Base-by-base conservation (phyloP, 2,113 vertebrate genomes). In the Heterotilapia buettikoferi region DNA sequence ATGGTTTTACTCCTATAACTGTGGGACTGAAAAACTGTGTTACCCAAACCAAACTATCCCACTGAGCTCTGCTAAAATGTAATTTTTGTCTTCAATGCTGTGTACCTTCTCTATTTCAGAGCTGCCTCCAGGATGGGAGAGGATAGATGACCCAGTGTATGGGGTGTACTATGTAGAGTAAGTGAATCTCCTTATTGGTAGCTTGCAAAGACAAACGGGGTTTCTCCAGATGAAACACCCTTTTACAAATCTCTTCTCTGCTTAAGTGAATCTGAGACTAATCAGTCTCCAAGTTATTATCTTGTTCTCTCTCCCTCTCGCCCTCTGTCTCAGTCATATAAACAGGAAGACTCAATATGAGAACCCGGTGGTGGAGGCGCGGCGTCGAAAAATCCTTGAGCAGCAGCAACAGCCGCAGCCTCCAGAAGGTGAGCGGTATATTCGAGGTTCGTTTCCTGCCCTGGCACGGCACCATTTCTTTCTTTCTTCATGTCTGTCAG, bases 131-230 rank as follows among this genome's bases (percentile, higher is more conserved):
- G 99, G 99, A 92, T 99, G 99, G 99, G 99, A 99, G 95, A 98
- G 98, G 96, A 99, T 99, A 93, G 98, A 99, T 91, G 99, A 99
- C 95, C 99, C 98, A 0, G 97, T 99, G 89, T 99, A 99, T 86
- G 99, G 99, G 92, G 97, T 99, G 91, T 99, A 99, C 97, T 99
- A 99, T 96, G 98, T 99, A 94, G 98, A 99, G 98, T 99, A 98
- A 99, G 98, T 98, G 54, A 43, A 86, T 56, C 57, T 2, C 61
- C 71, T 61, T 31, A 56, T 84, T 87, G 43, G 66, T 53, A 76
- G n/a, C 56, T 54, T 71, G 10, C 47, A 82, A 21, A 88, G 21
- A 52, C 54, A 82, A 85, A 57, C 9, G 7, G 29, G 14, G 24
- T 3, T 61, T 26, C 3, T 71, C 14, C 33, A 56, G 14, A 36